phyloP scores from a whole-genome alignment of 2,888 invertebrate species.

The Eristalis tenax region DNA sequence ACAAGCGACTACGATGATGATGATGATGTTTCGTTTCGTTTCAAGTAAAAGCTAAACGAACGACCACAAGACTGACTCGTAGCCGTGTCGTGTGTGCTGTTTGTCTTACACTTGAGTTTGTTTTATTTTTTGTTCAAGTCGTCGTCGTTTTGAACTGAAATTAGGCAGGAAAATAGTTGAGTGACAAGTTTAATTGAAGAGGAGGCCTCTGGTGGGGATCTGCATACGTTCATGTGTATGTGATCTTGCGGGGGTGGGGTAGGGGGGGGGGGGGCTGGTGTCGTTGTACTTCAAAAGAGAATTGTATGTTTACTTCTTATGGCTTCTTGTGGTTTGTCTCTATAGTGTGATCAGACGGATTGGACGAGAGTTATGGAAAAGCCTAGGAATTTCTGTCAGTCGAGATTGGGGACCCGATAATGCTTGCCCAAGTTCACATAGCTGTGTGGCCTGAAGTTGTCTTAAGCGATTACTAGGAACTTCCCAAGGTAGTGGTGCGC shows the following conservation, averaged over 20 bases:
- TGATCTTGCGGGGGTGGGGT: neutral
- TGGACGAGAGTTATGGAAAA: no score
- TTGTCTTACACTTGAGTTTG: constrained; percentile 15
- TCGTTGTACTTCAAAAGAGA: constrained; percentile 21
- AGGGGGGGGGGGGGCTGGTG: constrained; percentile 13
- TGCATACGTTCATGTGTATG: neutral
- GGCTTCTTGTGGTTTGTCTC: neutral
- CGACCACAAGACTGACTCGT: neutral
- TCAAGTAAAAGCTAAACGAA: constrained; percentile 23
- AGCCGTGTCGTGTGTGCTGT: neutral
- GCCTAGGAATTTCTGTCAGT: no score
- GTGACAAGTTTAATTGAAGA: constrained; percentile 63
- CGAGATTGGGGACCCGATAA: no score
- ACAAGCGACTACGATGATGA: neutral
- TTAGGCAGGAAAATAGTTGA: constrained; percentile 52
- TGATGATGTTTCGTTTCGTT: constrained; percentile 22
- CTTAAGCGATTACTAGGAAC: no score
- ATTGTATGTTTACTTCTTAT: neutral
- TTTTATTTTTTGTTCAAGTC: constrained; percentile 16
- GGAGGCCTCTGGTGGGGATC: neutral
- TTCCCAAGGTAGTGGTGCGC: no score
- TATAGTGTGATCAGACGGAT: neutral
- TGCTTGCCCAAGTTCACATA: no score
- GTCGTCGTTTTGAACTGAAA: constrained; percentile 16
- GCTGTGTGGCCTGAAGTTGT: no score